Conservation (phyloP, 2,888 invertebrate species). For the Poecilus cupreus region DNA sequence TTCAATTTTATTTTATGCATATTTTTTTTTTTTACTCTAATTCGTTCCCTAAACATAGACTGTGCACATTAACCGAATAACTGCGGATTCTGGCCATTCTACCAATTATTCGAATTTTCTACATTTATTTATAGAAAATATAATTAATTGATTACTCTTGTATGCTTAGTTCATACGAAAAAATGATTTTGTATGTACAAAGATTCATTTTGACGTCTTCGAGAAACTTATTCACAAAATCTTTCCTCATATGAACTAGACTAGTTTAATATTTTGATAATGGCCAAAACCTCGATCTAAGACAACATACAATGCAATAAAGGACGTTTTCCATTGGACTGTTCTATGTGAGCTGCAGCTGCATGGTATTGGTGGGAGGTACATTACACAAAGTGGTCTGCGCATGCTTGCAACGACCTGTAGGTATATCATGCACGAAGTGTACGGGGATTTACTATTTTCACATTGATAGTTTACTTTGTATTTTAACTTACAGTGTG, state of each 20-base stretch:
- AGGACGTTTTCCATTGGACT: slow-evolving; percentile 43
- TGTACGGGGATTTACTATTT: slow-evolving; percentile 7
- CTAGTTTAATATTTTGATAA: neutral
- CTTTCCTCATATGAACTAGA: too few species aligned
- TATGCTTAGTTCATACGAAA: too few species aligned
- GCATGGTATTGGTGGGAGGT: neutral
- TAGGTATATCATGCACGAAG: neutral
- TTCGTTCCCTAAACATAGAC: slow-evolving; percentile 26
- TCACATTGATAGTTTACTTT: slow-evolving; percentile 23
- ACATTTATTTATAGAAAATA: too few species aligned
- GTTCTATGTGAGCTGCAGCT: neutral
- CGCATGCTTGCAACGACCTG: neutral
- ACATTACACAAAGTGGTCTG: neutral
- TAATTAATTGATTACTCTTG: too few species aligned
- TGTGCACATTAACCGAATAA: slow-evolving; percentile 20
- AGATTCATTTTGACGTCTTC: too few species aligned
- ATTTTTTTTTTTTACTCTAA: slow-evolving; percentile 32
- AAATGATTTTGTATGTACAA: too few species aligned
- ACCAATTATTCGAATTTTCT: neutral
- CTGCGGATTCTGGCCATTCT: slow-evolving; percentile 15
- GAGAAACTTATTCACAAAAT: too few species aligned
- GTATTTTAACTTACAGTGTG: slow-evolving; percentile 11
- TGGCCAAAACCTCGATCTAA: neutral
- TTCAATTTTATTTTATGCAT: slow-evolving; percentile 46
- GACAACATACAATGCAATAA: neutral